Base-by-base conservation (phyloP, 1,140 invertebrate genomes). In the Holcopasites calliopsidis region DNA sequence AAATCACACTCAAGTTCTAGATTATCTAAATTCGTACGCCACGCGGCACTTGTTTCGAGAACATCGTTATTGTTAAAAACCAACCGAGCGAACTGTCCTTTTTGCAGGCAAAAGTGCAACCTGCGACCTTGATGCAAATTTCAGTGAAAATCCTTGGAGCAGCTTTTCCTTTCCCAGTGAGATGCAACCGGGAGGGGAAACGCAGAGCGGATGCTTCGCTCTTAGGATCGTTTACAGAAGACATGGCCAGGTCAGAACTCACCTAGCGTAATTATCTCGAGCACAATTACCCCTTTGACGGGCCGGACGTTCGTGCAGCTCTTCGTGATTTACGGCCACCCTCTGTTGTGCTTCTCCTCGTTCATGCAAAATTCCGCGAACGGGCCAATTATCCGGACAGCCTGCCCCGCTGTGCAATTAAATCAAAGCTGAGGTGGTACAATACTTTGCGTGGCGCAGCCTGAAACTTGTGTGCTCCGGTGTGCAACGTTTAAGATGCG, bases 231-330 rank as follows among this genome's bases (percentile, higher is more conserved):
- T 74, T 74, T 74, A 50, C 2, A 33, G 42, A 50, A 49, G 44
- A 68, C 44, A 75, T 42, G 64, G 35, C 11, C 54, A 69, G 54
- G 65, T 69, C 65, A 58, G 54, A 42, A 33, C 35, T 58, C 28
- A 69, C 65, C 64, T 69, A 69, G 54, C 65, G 16, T 58, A 75
- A 75, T 75, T 68, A 75, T 69, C 65, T 69, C 11, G 35, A 2
- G 26, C 6, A 75, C 73, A 69, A 69, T 75, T 50, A 47, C 35
- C 65, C 73, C 73, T 75, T 75, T 75, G 64, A 68, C 52, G 73
- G 5, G 26, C n/a, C 8, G n/a, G 13, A 60, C 4, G 55, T 38
- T 68, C 40, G 72, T 49, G 52, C 54, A 28, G 69, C 54, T 58
- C 23, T 69, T 58, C 23, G 65, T 69, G 73, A 75, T 75, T 75